Percentiles rank a stretch among this genome's conserved stretches.
These are phyloP conservation scores for Danio kyathit DNA, from an alignment of 2,797 vertebrate species.

Conservation along the genomic window DNA sequence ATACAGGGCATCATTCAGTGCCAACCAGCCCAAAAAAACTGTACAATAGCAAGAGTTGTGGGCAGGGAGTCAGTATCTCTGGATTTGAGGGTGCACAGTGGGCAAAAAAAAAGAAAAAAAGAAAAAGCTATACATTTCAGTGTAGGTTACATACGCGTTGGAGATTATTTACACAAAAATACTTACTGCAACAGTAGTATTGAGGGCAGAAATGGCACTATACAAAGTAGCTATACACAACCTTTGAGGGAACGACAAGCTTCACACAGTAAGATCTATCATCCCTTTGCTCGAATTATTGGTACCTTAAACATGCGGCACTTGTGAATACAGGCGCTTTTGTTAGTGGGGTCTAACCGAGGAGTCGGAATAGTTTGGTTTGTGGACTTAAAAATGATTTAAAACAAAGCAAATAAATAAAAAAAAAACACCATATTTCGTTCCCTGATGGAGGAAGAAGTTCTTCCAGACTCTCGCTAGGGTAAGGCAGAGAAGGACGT, in stretches of 20 bases:
- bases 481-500: background rate
- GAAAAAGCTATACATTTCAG: conserved; percentile 40
- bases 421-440: conserved; percentile 34
- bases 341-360: conserved; percentile 19
- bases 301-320: conserved; percentile 53
- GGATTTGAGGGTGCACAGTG: background rate
- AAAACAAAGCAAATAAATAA: conserved; percentile 40
- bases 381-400: background rate
- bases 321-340: conserved; percentile 35
- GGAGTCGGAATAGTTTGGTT: conserved; percentile 16
- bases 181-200: conserved; percentile 26
- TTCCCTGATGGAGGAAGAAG: conserved; percentile 36
- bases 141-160: conserved; percentile 42
- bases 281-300: conserved; percentile 53
- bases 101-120: background rate
- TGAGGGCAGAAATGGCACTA: conserved; percentile 49
- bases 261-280: conserved; percentile 46
- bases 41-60: background rate
- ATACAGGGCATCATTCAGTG: conserved; percentile 38
- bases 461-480: conserved; percentile 22
- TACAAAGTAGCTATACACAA: conserved; percentile 50
- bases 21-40: conserved; percentile 3
- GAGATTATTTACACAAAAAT: conserved; percentile 47
- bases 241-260: conserved; percentile 20
- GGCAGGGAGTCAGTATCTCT: conserved; percentile 16